A percentile compares a stretch with the other conserved stretches of the same genome.
Conservation (phyloP, 2,113 vertebrate genomes). For the Channa maculata region DNA sequence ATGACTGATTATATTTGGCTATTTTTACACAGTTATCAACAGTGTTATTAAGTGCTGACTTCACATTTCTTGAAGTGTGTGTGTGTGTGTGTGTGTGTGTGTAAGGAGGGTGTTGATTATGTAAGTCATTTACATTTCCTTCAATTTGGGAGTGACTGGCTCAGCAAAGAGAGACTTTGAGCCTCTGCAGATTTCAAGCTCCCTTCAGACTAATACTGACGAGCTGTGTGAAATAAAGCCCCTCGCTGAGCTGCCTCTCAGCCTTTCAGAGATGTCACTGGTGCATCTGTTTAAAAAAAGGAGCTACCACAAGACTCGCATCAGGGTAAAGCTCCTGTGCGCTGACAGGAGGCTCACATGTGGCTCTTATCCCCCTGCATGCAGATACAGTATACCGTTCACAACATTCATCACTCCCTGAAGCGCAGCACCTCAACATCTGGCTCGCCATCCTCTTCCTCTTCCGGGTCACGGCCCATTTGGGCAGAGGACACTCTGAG, state of each 20-base stretch:
- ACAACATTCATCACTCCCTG: conserved; percentile 49
- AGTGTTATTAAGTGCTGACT: conserved; percentile 56
- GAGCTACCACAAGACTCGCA: conserved; percentile 7
- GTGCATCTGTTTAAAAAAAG: conserved; percentile 33
- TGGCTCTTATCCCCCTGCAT: conserved; percentile 52
- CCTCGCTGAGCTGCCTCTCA: conserved; percentile 58
- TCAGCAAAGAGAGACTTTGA: conserved; percentile 64
- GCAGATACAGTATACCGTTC: conserved; percentile 27
- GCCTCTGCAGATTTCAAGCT: conserved; percentile 57
- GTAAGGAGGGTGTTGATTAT: conserved; percentile 45
- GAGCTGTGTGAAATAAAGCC: conserved; percentile 61
- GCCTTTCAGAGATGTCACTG: conserved; percentile 56
- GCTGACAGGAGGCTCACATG: conserved; percentile 59
- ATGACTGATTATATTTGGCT: conserved; percentile 49
- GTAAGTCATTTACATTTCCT: conserved; percentile 72
- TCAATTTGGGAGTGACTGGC: conserved; percentile 65
- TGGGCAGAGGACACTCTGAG: conserved; percentile 37
- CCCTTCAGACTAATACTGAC: conserved; percentile 59
- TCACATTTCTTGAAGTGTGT: conserved; percentile 9
- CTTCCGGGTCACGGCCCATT: conserved; percentile 68
- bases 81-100: neutral
- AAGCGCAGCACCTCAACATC: conserved; percentile 67
- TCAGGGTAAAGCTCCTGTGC: conserved; percentile 53
- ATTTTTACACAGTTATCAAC: conserved; percentile 47
- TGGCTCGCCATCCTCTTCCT: conserved; percentile 53